Base-by-base conservation (phyloP, 2,888 invertebrate genomes). In the Hemithea aestivaria region DNA sequence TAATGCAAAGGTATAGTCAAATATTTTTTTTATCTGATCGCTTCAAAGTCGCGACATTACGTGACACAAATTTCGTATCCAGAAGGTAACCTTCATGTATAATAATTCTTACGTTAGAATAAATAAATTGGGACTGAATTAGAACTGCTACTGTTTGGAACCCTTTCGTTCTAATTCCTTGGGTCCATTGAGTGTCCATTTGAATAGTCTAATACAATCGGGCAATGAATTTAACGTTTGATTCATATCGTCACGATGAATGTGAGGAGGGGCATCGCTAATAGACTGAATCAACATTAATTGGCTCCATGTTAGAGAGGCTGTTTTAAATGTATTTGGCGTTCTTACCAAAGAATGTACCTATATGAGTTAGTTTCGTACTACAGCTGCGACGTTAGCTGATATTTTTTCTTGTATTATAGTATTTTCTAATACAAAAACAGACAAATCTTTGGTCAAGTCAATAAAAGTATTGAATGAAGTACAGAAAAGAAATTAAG, bases 31-130 rank as follows among this genome's bases (percentile, higher is more conserved):
- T 46, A 51, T 44, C 48, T 25, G 51, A 46, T 48, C 31, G 33
- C 33, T 45, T 40, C 51, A 45, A 44, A 48, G 44, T 46, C 48
- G 37, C 43, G 29, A 35, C 20, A 37, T 33, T 42, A 50, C 50
- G 50, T 50, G 50, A 47, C 45, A 39, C 25, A 43, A 38, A 35
- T 35, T 43, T 35, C 23, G 11, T 33, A 44, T 27, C 29, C 24
- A 27, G 8, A 34, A 42, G 28, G 22, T 35, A 41, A 24, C 47
- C 50, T 50, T 47, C 41, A 29, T 5, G 5, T 4, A 16, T 2
- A 16, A 2, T 4, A 16, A 16, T 4, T 16, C 5, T 16, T 2
- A 16, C 16, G 16, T 32, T 35, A 20, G 35, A 43, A 35, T 28
- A 23, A 40, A 11, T 10, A 33, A 29, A 28, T 10, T 11, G 20